These are phyloP conservation scores for Leptocoma aspasia DNA, from an alignment of 2,113 vertebrate genomes.

Conservation along the genomic window DNA sequence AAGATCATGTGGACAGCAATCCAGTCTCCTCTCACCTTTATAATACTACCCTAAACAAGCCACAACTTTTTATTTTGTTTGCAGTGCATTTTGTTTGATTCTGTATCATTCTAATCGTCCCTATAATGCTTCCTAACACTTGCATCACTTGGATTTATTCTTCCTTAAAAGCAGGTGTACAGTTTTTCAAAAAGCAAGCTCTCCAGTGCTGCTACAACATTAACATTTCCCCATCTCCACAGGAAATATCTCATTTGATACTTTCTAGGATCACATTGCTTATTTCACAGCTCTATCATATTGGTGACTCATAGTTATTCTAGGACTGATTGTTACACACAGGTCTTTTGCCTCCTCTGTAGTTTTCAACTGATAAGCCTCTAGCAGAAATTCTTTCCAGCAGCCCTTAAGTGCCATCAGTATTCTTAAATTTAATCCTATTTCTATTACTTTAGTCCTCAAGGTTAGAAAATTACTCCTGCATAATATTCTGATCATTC, in stretches of 20 bases:
- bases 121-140: neutral
- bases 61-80: neutral
- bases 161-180: neutral
- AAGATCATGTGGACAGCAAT: neutral
- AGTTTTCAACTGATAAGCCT: constrained; percentile 12
- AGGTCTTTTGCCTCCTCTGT: constrained; percentile 43
- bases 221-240: neutral
- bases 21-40: neutral
- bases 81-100: neutral
- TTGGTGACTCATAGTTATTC: neutral
- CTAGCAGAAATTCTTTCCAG: constrained; percentile 29
- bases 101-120: neutral
- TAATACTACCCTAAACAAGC: neutral
- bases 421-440: constrained; percentile 40
- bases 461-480: constrained; percentile 30
- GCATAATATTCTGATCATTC: neutral
- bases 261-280: neutral
- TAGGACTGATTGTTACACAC: constrained; percentile 4
- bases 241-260: neutral
- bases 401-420: neutral
- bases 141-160: neutral
- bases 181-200: neutral
- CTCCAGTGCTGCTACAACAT: neutral
- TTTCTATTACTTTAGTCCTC: constrained; percentile 23
- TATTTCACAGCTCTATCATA: constrained; percentile 9